These are phyloP conservation scores for Etheostoma cragini DNA, from an alignment of 2,113 vertebrate species.

Conservation along the genomic window DNA sequence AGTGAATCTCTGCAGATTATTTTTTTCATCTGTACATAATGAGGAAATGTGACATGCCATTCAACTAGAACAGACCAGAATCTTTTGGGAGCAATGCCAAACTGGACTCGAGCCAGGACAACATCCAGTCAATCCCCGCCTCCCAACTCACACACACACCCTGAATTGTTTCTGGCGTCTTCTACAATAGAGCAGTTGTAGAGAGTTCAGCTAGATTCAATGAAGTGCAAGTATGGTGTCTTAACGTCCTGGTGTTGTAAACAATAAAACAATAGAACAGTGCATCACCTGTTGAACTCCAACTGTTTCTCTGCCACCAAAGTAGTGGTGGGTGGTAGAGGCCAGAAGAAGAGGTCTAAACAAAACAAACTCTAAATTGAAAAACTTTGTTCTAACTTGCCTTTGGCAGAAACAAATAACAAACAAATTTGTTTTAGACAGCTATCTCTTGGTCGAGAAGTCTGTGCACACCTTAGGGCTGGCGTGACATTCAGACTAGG, in stretches of 20 bases:
- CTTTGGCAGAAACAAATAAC: slow-evolving; percentile 10
- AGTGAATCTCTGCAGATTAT: background rate
- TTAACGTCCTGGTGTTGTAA: slow-evolving; percentile 34
- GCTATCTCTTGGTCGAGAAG: background rate
- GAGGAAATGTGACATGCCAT: background rate
- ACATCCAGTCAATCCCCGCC: slow-evolving; percentile 48
- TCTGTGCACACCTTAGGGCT: slow-evolving; percentile 34
- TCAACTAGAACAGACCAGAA: slow-evolving; percentile 41
- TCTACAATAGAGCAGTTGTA: background rate
- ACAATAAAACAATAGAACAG: slow-evolving; percentile 47
- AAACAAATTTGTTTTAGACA: slow-evolving; percentile 32
- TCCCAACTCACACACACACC: slow-evolving; percentile 16
- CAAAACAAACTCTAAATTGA: slow-evolving; percentile 19
- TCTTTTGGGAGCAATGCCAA: slow-evolving; percentile 28
- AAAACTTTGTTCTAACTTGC: slow-evolving; percentile 30
- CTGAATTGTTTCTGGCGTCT: slow-evolving; percentile 16
- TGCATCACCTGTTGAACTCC: slow-evolving; percentile 32
- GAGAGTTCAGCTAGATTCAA: slow-evolving; percentile 33
- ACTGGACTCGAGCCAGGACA: slow-evolving; percentile 32
- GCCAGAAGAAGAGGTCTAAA: slow-evolving; percentile 14
- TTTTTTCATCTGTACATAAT: background rate
- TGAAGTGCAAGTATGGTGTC: background rate
- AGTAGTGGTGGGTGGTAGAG: background rate
- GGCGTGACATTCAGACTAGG: slow-evolving; percentile 46
- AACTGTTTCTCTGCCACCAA: slow-evolving; percentile 22